Evolutionary conservation across 2,888 invertebrate genomes (phyloP), one percentile per base, ranked within the genome.

Genomic region (Dasypolia templi): DNA sequence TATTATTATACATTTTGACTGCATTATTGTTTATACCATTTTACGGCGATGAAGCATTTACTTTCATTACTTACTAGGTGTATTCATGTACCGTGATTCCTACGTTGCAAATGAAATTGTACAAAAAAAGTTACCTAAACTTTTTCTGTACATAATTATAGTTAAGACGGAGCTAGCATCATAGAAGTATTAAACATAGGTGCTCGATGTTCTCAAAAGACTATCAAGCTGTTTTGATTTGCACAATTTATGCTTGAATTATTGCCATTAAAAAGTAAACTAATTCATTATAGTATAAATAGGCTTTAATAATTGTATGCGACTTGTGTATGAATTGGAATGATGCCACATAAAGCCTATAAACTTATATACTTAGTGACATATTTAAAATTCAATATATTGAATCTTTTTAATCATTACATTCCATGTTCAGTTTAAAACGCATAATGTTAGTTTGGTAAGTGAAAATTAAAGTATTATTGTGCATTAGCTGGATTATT

Each of bases 381-480:
- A 29, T 75, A 53, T 76, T 70, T 62, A 42, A 81, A 81, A 70
- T 75, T 66, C 26, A 69, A 56, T 76, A 59, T 83, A 77, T 80
- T 82, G 79, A 81, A 81, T 79, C 69, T 77, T 77, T 83, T 78
- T 76, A 82, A 75, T 83, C 76, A 66, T 87, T 84, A 92, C 93
- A 93, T 93, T 93, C 93, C 93, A 91, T 87, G 86, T 88, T 88
- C 81, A 84, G 79, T 87, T 76, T 87, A 84, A 81, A 83, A 86
- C 82, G 87, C 86, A 87, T 89, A 89, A 89, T 89, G 88, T 90
- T 92, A 91, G 87, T 87, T 88, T 88, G 85, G 80, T 95, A 94
- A 94, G 93, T 91, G 90, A 91, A 92, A 93, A 92, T 92, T 87
- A 94, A 95, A 95, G 95, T 95, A 95, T 95, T 96, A 95, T 93